Evolutionary conservation across 2,113 vertebrate genomes (phyloP).

Genomic region (Dermatemys mawii): DNA sequence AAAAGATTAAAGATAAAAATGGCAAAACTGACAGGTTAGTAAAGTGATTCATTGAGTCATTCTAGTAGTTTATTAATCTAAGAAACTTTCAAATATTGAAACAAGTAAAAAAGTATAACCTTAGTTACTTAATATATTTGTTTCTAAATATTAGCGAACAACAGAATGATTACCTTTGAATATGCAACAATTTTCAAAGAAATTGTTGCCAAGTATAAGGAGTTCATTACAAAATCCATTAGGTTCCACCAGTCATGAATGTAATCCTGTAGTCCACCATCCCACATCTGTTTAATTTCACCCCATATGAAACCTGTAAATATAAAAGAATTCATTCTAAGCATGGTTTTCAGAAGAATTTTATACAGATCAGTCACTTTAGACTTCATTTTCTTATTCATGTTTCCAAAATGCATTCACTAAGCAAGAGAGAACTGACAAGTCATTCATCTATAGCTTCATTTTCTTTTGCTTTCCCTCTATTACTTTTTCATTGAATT

Average conservation of each 20-base stretch:
- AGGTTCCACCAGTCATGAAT: constrained; percentile 99
- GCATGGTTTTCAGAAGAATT: neutral
- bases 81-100: neutral
- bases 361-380: neutral
- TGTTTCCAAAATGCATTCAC: neutral
- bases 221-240: constrained; percentile 99
- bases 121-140: neutral
- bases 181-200: constrained; percentile 96
- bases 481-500: neutral
- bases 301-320: constrained; percentile 95
- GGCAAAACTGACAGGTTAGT: neutral
- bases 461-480: neutral
- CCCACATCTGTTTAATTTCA: constrained; percentile 99
- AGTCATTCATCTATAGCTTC: neutral
- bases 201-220: constrained; percentile 96
- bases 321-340: constrained; percentile 61
- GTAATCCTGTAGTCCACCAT: constrained; percentile 95
- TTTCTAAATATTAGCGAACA: neutral
- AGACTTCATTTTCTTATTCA: neutral
- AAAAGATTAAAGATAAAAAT: neutral
- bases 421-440: neutral
- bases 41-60: neutral
- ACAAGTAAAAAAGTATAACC: neutral
- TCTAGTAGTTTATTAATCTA: neutral
- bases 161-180: constrained; percentile 85